Evolutionary conservation across 2,888 invertebrate species (phyloP).

Genomic region (Ptychoptera albimana): DNA sequence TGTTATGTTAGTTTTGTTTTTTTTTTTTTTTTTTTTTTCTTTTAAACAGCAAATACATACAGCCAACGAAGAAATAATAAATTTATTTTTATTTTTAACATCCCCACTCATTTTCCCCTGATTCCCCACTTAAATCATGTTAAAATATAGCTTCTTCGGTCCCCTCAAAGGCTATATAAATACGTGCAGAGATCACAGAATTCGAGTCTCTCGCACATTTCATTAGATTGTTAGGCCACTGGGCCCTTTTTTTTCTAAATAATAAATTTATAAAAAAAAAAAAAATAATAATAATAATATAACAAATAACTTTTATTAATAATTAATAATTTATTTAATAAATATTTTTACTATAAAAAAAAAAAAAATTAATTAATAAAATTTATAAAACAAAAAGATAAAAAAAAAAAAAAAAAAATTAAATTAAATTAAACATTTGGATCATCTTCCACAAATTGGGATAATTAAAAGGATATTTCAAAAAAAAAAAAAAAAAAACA

Average conservation of each 20-base stretch:
- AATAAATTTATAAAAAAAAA: not conserved
- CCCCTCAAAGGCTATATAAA: conserved; percentile 31
- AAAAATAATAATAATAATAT: not conserved
- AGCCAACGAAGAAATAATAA: no score
- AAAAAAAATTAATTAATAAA: not conserved
- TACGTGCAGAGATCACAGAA: conserved; percentile 31
- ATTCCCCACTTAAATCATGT: not conserved
- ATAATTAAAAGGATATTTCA: no score
- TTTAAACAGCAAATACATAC: not conserved
- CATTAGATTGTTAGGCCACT: not conserved
- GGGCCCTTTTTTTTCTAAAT: not conserved
- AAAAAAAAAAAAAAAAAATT: not conserved
- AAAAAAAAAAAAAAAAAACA: no score
- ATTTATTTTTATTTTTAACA: no score
- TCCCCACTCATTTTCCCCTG: not conserved
- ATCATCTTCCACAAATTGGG: no score
- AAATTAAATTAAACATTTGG: no score
- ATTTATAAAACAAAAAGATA: not conserved
- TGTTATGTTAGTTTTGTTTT: no score
- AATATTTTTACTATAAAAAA: not conserved
- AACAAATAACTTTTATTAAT: not conserved
- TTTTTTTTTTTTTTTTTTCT: conserved; percentile 1
- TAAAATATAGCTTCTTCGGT: conserved; percentile 6
- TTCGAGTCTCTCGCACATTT: conserved; percentile 32
- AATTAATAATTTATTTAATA: not conserved